Conservation (phyloP, 2,797 vertebrate genomes). For the Sparus aurata region DNA sequence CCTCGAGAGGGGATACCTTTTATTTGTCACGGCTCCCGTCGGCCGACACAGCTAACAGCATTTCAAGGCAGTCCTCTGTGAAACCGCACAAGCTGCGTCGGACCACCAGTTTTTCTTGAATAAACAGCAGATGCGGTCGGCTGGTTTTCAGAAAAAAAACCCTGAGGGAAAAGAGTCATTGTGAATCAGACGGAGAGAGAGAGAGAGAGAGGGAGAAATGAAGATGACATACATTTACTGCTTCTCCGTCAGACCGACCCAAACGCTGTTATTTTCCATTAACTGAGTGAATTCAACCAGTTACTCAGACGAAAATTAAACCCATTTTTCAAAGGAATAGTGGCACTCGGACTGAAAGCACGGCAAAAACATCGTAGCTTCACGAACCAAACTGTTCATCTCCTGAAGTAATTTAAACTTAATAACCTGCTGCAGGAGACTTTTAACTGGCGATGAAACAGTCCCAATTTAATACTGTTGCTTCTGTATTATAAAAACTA, state of each 20-base stretch:
- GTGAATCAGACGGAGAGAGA: slow-evolving; percentile 22
- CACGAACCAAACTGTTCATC: not conserved
- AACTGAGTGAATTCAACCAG: not conserved
- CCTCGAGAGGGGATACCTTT: slow-evolving; percentile 8
- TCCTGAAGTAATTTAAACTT: not conserved
- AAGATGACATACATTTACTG: not conserved
- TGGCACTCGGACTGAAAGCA: not conserved
- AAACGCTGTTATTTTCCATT: slow-evolving; percentile 4
- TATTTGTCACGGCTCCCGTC: slow-evolving; percentile 4
- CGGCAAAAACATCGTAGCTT: not conserved
- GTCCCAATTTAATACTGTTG: no score
- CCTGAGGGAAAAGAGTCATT: slow-evolving; percentile 27
- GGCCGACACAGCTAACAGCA: slow-evolving; percentile 16
- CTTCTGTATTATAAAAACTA: no score
- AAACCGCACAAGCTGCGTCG: slow-evolving; percentile 24
- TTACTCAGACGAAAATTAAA: not conserved
- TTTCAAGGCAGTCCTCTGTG: slow-evolving; percentile 21
- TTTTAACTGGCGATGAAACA: no score
- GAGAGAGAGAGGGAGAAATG: not conserved
- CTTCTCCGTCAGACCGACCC: slow-evolving; percentile 8
- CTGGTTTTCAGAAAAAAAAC: slow-evolving; percentile 49
- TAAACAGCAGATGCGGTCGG: slow-evolving; percentile 64
- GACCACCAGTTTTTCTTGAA: slow-evolving; percentile 34
- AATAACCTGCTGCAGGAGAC: not conserved
- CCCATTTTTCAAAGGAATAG: not conserved